Conservation (phyloP, 2,888 invertebrate species). For the Cheilosia scutellata region DNA sequence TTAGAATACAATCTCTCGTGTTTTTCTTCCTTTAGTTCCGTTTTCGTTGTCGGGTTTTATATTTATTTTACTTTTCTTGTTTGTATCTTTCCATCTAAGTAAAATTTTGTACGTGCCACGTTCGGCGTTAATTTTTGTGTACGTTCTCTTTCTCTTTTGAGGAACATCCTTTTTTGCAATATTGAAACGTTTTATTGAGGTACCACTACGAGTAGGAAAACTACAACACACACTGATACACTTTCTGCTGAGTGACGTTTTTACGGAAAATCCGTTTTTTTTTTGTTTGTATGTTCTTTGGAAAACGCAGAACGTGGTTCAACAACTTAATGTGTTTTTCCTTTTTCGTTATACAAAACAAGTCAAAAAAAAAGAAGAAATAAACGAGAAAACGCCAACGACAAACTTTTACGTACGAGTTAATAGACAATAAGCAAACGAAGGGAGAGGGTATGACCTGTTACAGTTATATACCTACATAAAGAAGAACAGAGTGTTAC, state of each 20-base stretch:
- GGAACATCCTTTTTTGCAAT: slow-evolving; percentile 72
- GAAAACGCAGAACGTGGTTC: slow-evolving; percentile 65
- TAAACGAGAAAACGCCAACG: slow-evolving; percentile 53
- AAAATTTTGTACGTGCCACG: slow-evolving; percentile 74
- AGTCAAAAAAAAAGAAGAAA: neutral
- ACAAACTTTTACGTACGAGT: slow-evolving; percentile 70
- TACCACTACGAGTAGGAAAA: slow-evolving; percentile 39
- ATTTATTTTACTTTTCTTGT: slow-evolving; percentile 30
- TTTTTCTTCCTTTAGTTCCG: slow-evolving; percentile 29
- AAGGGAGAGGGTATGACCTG: slow-evolving; percentile 16
- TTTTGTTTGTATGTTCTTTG: slow-evolving; percentile 20
- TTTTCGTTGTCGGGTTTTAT: slow-evolving; percentile 39
- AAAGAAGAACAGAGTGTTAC: slow-evolving; percentile 24
- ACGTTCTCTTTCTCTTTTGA: slow-evolving; percentile 72
- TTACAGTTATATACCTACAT: neutral
- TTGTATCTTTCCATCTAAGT: slow-evolving; percentile 62
- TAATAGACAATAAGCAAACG: slow-evolving; percentile 68
- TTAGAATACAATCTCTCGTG: slow-evolving; percentile 5
- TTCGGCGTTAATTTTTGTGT: slow-evolving; percentile 73
- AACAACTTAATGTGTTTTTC: slow-evolving; percentile 69
- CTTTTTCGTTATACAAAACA: slow-evolving; percentile 21
- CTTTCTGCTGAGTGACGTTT: slow-evolving; percentile 74
- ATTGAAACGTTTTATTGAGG: slow-evolving; percentile 75
- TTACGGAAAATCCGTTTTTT: slow-evolving; percentile 44
- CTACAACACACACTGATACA: slow-evolving; percentile 16